Base-by-base conservation (phyloP, 2,888 invertebrate genomes). In the Salticus scenicus region DNA sequence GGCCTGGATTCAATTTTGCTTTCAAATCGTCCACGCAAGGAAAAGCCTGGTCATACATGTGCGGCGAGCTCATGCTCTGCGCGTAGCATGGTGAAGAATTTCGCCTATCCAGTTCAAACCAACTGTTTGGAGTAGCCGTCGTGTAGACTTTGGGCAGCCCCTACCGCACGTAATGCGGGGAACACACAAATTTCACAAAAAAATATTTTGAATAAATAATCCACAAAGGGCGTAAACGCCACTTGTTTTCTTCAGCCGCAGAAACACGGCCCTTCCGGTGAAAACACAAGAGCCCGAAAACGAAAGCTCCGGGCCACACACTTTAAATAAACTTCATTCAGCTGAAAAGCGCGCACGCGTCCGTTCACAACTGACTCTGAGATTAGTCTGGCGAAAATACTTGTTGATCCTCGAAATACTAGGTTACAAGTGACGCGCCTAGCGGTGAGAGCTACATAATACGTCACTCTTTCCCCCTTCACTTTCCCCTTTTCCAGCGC, bases 1-100 rank as follows among this genome's bases (percentile, higher is more conserved):
- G 67, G 28, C 31, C 37, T 27, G 20, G 33, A 14, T 70, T 80
- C n/a, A 72, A 33, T 64, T 87, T 87, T 27, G 70, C 76, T 28
- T 84, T 83, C 69, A 84, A 47, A 37, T 75, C 76, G 75, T 87
- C 81, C 71, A 76, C 86, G 28, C 73, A 93, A 86, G 91, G 92
- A 66, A 91, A 91, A 88, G 91, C 91, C 89, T 89, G 93, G 91
- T 96, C 96, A 93, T 96, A 96, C 95, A 96, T 95, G 92, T 95
- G 95, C 89, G 96, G 95, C 90, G 95, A 95, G 92, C 95, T 95
- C 95, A 95, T 95, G 88, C 89, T 88, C 75, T 77, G 77, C 47
- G 87, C 83, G 82, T 88, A 87, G 88, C 89, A 89, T 89, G 89
- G 88, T 81, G 89, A 87, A 33, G 67, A 63, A 57, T 73, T 87